These are phyloP conservation scores for Hapalemur alaotrensis DNA, from an alignment of 2,797 vertebrate genomes.

Conservation along the genomic window DNA sequence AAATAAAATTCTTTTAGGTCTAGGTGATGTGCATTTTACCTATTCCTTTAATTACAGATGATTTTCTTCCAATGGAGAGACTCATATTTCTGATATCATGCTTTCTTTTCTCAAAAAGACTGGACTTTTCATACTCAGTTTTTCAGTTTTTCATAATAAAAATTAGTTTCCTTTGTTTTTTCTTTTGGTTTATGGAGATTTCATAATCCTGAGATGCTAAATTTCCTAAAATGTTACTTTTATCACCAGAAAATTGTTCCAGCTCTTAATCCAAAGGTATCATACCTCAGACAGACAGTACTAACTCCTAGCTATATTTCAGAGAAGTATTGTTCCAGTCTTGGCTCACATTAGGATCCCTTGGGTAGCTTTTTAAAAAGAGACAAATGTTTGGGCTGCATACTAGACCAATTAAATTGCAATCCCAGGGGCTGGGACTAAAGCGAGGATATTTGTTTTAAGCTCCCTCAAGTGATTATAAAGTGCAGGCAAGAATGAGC, in stretches of 20 bases:
- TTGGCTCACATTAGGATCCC: background rate
- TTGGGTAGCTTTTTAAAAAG: background rate
- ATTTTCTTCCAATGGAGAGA: background rate
- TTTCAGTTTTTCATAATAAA: background rate
- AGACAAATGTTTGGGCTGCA: background rate
- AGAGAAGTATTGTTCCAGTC: background rate
- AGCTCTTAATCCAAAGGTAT: background rate
- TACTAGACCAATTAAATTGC: background rate
- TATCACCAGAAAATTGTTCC: slow-evolving; percentile 10
- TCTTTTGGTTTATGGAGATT: background rate
- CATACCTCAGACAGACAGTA: background rate
- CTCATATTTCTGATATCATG: background rate
- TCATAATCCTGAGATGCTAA: background rate
- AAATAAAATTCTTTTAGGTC: background rate
- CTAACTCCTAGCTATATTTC: slow-evolving; percentile 15
- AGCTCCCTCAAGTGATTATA: background rate
- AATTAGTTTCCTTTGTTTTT: background rate
- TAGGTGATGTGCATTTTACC: background rate
- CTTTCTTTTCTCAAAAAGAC: background rate
- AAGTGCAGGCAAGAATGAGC: background rate
- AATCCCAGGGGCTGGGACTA: background rate
- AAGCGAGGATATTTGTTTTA: background rate
- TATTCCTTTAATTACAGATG: background rate
- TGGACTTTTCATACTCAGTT: background rate
- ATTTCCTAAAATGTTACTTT: slow-evolving; percentile 31